Percentiles rank a stretch among this genome's conserved stretches.
These are phyloP conservation scores for Orthonyx spaldingii DNA, from an alignment of 2,113 vertebrate genomes.

Conservation along the genomic window DNA sequence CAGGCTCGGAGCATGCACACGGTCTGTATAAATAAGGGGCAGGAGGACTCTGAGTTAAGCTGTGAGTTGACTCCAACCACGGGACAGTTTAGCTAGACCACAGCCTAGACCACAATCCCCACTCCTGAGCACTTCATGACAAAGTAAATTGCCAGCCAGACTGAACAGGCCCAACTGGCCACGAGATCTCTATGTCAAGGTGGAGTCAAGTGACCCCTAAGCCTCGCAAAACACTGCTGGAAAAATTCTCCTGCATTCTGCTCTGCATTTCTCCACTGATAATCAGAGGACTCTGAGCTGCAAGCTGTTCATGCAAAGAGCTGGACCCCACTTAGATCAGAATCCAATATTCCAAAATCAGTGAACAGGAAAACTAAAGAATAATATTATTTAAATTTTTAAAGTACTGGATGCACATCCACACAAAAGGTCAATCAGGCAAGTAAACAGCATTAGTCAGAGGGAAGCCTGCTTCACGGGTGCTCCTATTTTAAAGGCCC, in stretches of 20 bases:
- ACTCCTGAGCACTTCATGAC: not conserved
- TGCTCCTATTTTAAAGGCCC: not conserved
- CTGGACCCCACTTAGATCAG: not conserved
- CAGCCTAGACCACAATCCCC: not conserved
- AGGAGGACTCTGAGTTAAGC: not conserved
- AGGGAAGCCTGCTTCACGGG: not conserved
- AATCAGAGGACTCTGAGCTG: not conserved
- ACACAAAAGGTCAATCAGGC: not conserved
- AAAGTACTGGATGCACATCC: not conserved
- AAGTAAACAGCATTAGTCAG: not conserved
- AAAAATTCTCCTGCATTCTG: not conserved
- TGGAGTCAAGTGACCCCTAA: not conserved
- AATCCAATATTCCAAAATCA: not conserved
- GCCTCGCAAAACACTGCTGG: not conserved
- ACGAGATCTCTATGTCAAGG: not conserved
- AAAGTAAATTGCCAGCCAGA: not conserved
- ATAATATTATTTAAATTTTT: not conserved
- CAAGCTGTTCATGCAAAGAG: not conserved
- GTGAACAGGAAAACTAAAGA: not conserved
- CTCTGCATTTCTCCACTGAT: not conserved
- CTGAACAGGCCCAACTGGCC: not conserved
- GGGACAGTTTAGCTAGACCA: too few species aligned
- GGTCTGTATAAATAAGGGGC: rapidly evolving
- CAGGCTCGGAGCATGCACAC: not conserved
- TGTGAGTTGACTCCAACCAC: not conserved